These are phyloP conservation scores for Drosophila diplacantha DNA, from an alignment of 2,888 invertebrate genomes.

Conservation along the genomic window DNA sequence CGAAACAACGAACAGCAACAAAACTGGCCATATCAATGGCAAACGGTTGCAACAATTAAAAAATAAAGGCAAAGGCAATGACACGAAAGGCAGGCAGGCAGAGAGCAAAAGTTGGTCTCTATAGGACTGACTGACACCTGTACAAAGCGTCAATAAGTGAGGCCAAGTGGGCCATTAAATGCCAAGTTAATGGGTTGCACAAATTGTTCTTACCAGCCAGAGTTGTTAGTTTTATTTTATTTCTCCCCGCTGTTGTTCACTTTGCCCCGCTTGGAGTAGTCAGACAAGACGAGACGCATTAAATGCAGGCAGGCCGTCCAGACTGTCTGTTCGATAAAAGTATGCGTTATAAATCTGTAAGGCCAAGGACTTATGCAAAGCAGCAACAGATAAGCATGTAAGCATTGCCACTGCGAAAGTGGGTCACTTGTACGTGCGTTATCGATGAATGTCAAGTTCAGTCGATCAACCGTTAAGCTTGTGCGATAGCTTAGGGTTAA, in stretches of 20 bases:
- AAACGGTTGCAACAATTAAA: constrained; percentile 4
- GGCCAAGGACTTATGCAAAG: constrained; percentile 21
- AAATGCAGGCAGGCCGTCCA: constrained; percentile 13
- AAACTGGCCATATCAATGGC: constrained; percentile 6
- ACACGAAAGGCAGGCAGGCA: background rate
- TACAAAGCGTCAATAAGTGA: constrained; percentile 37
- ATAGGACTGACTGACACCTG: constrained; percentile 35
- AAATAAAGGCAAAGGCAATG: background rate
- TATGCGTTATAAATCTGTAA: constrained; percentile 5
- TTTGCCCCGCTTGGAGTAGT: constrained; percentile 15
- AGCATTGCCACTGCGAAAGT: constrained; percentile 6
- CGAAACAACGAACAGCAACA: background rate
- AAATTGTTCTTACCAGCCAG: constrained; percentile 31
- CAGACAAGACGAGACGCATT: constrained; percentile 21
- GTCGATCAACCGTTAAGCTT: constrained; percentile 1
- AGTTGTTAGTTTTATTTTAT: constrained; percentile 6
- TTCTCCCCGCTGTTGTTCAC: constrained; percentile 2
- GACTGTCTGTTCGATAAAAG: constrained; percentile 25
- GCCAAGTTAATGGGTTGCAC: constrained; percentile 35
- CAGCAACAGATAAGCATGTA: constrained; percentile 13
- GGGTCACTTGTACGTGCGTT: constrained; percentile 5
- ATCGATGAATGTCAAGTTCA: constrained; percentile 18
- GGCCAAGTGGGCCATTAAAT: constrained; percentile 46
- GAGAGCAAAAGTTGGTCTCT: constrained; percentile 7
- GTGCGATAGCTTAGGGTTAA: background rate